These are phyloP conservation scores for Pseudopipra pipra DNA, from an alignment of 2,113 vertebrate genomes.

Conservation along the genomic window DNA sequence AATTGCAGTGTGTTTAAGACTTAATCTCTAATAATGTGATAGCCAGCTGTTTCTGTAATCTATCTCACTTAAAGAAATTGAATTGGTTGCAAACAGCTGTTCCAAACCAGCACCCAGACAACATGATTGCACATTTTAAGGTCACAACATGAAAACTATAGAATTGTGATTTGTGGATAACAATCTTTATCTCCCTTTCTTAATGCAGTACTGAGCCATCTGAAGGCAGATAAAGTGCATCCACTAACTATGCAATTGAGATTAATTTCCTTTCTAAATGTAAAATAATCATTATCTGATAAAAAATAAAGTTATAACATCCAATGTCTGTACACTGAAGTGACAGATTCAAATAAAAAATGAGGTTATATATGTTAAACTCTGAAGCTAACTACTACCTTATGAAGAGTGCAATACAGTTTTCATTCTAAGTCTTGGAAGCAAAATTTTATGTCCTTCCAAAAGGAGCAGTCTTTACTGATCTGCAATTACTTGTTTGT, in stretches of 20 bases:
- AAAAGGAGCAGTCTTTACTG: not conserved
- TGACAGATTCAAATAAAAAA: not conserved
- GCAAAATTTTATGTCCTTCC: not conserved
- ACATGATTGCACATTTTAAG: not conserved
- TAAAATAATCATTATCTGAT: not conserved
- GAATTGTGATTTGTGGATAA: not conserved
- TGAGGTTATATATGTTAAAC: not conserved
- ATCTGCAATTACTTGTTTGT: not conserved
- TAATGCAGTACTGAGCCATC: not conserved
- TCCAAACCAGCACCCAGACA: not conserved
- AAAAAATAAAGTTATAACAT: not conserved
- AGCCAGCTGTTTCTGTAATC: slow-evolving; percentile 55
- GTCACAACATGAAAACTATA: not conserved
- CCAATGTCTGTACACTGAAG: not conserved
- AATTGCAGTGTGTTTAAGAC: slow-evolving; percentile 57
- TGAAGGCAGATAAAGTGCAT: not conserved
- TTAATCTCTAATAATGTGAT: slow-evolving; percentile 57
- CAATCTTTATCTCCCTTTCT: not conserved
- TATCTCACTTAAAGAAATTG: slow-evolving; percentile 61
- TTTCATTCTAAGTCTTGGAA: not conserved
- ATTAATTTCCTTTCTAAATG: not conserved
- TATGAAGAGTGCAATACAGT: not conserved
- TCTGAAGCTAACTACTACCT: not conserved
- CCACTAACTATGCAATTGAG: not conserved
- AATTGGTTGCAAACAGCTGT: slow-evolving; percentile 51